Evolutionary conservation across 2,888 invertebrate species (phyloP).

Genomic region (Drosophila prostipennis): DNA sequence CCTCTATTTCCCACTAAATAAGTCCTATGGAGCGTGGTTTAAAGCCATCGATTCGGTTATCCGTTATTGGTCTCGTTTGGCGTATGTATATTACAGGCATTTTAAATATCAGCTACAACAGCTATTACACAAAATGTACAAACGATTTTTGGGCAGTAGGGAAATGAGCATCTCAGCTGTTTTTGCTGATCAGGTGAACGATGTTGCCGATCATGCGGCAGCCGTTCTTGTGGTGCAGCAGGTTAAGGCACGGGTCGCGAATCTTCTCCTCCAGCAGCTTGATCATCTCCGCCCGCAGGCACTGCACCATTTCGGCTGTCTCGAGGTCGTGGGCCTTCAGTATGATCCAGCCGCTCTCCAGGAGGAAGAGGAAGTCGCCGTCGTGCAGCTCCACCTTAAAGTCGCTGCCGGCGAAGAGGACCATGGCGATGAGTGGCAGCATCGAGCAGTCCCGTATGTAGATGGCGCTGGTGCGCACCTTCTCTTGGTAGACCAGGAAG

Average conservation of each 20-base stretch:
- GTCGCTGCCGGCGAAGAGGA: conserved; percentile 90
- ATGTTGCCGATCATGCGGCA: conserved; percentile 91
- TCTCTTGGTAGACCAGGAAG: conserved; percentile 92
- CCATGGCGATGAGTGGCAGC: conserved; percentile 90
- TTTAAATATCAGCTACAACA: conserved; percentile 50
- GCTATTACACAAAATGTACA: conserved; percentile 26
- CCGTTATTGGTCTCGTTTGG: conserved; percentile 21
- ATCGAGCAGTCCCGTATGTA: conserved; percentile 92
- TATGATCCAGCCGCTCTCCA: conserved; percentile 93
- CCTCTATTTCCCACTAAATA: neutral
- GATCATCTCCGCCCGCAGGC: conserved; percentile 90
- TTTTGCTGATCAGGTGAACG: conserved; percentile 87
- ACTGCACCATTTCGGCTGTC: conserved; percentile 93
- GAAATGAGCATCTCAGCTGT: conserved; percentile 51
- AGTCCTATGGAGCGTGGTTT: neutral
- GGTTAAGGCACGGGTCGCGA: conserved; percentile 90
- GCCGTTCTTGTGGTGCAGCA: conserved; percentile 90
- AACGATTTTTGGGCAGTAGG: conserved; percentile 14
- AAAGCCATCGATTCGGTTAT: conserved; percentile 3
- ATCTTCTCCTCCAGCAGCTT: conserved; percentile 93
- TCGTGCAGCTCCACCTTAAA: conserved; percentile 90
- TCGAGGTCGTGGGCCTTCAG: conserved; percentile 91
- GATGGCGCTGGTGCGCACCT: conserved; percentile 91
- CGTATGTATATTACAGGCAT: conserved; percentile 12
- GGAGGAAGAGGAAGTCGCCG: conserved; percentile 89